Percentiles rank a stretch among this genome's conserved stretches.
Conservation (phyloP, 2,888 invertebrate species). For the Altica lythri region DNA sequence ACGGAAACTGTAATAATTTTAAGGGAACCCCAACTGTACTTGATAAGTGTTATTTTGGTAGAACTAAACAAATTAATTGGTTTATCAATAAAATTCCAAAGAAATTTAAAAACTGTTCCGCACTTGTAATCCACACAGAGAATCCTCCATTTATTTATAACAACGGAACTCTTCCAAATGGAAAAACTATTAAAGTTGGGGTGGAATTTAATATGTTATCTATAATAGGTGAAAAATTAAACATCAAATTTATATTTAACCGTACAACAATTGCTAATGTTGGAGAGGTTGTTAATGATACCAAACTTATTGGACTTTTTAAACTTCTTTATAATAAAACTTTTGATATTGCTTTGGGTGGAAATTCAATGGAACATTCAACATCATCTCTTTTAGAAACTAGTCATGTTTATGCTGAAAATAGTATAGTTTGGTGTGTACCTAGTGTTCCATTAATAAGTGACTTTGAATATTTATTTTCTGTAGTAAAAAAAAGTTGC, state of each 20-base stretch:
- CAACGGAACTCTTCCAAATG: no score
- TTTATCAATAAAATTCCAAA: constrained; percentile 18
- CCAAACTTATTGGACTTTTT: constrained; percentile 3
- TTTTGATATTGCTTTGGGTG: constrained; percentile 26
- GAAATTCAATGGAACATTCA: constrained; percentile 13
- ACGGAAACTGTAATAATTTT: constrained; percentile 11
- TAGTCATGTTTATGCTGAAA: constrained; percentile 18
- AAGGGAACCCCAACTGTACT: neutral
- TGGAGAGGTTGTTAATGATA: neutral
- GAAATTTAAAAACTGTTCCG: constrained; percentile 24
- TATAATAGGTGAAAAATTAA: constrained; percentile 9
- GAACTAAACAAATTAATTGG: constrained; percentile 11
- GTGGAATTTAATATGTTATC: constrained; percentile 15
- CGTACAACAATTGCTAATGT: neutral
- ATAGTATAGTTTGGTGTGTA: constrained; percentile 26
- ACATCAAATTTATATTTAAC: constrained; percentile 6
- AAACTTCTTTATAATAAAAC: constrained; percentile 12
- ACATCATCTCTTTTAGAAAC: constrained; percentile 6
- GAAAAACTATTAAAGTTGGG: constrained; percentile 6
- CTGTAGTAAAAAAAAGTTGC: constrained; percentile 7
- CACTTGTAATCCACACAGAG: no score
- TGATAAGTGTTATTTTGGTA: constrained; percentile 24
- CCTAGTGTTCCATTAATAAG: constrained; percentile 15
- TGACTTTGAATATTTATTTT: constrained; percentile 17
- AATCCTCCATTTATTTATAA: no score